These are phyloP conservation scores for Catocala sponsa DNA, from an alignment of 2,888 invertebrate species.

Conservation along the genomic window DNA sequence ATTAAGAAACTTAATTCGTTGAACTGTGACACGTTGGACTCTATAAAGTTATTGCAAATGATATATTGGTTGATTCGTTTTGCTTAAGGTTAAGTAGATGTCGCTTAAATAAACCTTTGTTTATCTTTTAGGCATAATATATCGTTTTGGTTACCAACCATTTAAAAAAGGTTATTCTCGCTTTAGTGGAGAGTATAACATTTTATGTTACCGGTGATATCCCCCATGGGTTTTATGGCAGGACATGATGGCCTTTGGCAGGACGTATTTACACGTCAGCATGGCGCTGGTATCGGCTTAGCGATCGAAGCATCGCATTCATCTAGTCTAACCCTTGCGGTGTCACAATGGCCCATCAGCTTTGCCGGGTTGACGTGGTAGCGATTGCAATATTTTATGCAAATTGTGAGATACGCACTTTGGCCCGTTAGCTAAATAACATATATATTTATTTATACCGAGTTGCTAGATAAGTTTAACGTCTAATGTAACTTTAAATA, in stretches of 20 bases:
- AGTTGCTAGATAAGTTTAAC: constrained; percentile 18
- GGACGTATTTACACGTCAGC: constrained; percentile 70
- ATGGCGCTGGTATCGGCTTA: constrained; percentile 67
- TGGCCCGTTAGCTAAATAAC: constrained; percentile 19
- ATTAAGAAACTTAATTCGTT: no score
- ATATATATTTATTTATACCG: constrained; percentile 32
- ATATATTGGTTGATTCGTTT: no score
- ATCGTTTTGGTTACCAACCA: no score
- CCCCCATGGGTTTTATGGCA: constrained; percentile 41
- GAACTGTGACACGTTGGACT: no score
- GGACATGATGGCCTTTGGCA: constrained; percentile 41
- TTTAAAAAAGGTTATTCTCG: no score
- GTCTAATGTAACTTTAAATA: constrained; percentile 36
- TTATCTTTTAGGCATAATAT: no score
- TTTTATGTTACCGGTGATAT: constrained; percentile 38
- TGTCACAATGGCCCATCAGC: constrained; percentile 73
- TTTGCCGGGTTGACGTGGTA: constrained; percentile 60
- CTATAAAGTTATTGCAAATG: no score
- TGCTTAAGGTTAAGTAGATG: no score
- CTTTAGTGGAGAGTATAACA: constrained; percentile 21
- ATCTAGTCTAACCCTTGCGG: constrained; percentile 77
- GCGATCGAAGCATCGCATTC: constrained; percentile 71
- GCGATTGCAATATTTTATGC: constrained; percentile 73
- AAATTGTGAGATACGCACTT: constrained; percentile 52
- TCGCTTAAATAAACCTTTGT: no score